Evolutionary conservation across 2,113 vertebrate genomes (phyloP), one percentile per base, ranked within the genome.

Genomic region (Pholis gunnellus): DNA sequence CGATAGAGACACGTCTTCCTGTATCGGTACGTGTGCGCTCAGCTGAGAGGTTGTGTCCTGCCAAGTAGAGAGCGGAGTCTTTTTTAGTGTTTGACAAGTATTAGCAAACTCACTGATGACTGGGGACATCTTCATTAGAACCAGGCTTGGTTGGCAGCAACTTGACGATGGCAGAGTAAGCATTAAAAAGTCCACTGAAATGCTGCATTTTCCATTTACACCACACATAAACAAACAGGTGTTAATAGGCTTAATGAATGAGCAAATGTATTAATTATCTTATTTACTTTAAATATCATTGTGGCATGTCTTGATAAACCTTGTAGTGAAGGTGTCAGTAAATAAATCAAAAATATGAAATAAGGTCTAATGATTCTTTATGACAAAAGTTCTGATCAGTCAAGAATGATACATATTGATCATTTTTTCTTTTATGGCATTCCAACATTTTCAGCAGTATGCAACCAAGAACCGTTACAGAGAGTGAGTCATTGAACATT

Each of bases 351-450:
- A 46, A 46, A 46, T 17, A 17, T 17, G 5, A 17, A 46, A 50
- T 48, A 48, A 6, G 44, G 46, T 48, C 15, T 48, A 6, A 48
- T 48, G 17, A 18, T 48, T 48, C 46, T 48, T 46, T 11, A 5
- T 18, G 6, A 48, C 15, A 18, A 18, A 48, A 48, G 46, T 48
- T 48, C 17, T 48, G 15, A 18, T 48, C 46, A 50, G 48, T 50
- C 48, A 50, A 18, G 48, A 50, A 50, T 50, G 44, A 74, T 72
- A 50, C 27, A 27, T 50, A 48, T 42, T 70, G 65, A 65, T 54
- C 18, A 75, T 38, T 69, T 52, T 57, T 40, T 73, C 31, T 70
- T 72, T 65, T n/a, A 67, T 66, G n/a, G 60, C 38, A 36, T 63
- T 60, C 22, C 29, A 46, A 13, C 46, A 31, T 59, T 81, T 70